These are phyloP conservation scores for Oceanodroma leucorhoa DNA, from an alignment of 2,797 vertebrate species.

Conservation along the genomic window DNA sequence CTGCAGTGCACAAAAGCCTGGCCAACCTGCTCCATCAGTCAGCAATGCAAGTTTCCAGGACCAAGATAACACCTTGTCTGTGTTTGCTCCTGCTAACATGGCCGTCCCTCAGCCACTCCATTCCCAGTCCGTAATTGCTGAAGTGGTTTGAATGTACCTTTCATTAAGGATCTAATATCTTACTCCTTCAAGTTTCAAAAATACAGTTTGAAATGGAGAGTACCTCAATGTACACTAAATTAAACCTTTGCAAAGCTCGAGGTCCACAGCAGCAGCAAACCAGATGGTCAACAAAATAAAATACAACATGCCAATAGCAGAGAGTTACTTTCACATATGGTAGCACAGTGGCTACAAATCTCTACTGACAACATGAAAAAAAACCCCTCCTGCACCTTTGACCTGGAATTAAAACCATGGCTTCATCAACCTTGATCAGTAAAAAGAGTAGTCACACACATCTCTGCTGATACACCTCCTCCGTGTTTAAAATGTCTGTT, in stretches of 20 bases:
- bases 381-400: not conserved
- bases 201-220: not conserved
- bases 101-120: not conserved
- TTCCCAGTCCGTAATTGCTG: not conserved
- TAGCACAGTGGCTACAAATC: slow-evolving; percentile 31
- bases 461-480: not conserved
- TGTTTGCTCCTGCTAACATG: not conserved
- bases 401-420: slow-evolving; percentile 15
- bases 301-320: slow-evolving; percentile 1
- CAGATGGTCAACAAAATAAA: slow-evolving; percentile 56
- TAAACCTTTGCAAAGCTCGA: not conserved
- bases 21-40: not conserved
- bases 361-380: not conserved
- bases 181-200: not conserved
- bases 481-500: not conserved
- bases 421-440: slow-evolving; percentile 21
- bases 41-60: not conserved
- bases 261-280: slow-evolving; percentile 6
- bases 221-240: not conserved
- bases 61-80: not conserved
- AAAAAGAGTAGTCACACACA: not conserved
- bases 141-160: not conserved
- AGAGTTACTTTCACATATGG: slow-evolving; percentile 43
- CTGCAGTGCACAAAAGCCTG: not conserved
- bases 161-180: not conserved